Percentiles rank a stretch among this genome's conserved stretches.
phyloP scores from a whole-genome alignment of 2,797 vertebrate species.

The Darevskia mixta region DNA sequence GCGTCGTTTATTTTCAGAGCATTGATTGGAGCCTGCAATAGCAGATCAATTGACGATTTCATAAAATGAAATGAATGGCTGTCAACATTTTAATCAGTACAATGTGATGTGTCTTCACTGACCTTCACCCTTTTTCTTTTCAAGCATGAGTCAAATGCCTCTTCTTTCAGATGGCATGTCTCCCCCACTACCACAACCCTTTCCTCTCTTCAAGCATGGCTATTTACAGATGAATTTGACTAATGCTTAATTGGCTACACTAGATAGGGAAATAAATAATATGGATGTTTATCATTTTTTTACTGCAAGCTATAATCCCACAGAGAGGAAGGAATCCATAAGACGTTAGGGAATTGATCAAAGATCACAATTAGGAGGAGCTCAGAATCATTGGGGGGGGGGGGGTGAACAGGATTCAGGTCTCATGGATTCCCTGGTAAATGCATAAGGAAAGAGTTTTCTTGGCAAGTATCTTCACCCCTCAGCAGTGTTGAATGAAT shows the following conservation, averaged over 20 bases:
- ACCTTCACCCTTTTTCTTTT: constrained; percentile 67
- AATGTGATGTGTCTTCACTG: constrained; percentile 43
- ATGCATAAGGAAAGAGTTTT: neutral
- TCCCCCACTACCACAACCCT: neutral
- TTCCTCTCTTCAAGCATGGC: constrained; percentile 45
- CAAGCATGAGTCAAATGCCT: constrained; percentile 43
- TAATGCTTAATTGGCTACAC: constrained; percentile 62
- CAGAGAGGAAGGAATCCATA: constrained; percentile 11
- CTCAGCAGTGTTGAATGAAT: neutral
- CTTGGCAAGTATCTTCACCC: neutral
- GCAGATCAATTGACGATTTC: constrained; percentile 71
- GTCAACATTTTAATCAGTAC: constrained; percentile 70
- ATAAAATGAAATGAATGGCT: constrained; percentile 65
- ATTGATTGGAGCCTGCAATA: constrained; percentile 68
- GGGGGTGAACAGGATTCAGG: accelerated
- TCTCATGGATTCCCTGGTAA: neutral
- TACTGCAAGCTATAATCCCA: neutral
- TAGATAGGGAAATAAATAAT: constrained; percentile 66
- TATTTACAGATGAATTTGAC: constrained; percentile 55
- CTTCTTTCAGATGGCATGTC: constrained; percentile 19
- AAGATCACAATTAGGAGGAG: neutral
- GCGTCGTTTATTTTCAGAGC: constrained; percentile 24
- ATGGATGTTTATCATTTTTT: constrained; percentile 40
- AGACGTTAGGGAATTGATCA: neutral
- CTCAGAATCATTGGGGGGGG: neutral